Conservation (phyloP, 2,888 invertebrate genomes). For the Tuta absoluta region DNA sequence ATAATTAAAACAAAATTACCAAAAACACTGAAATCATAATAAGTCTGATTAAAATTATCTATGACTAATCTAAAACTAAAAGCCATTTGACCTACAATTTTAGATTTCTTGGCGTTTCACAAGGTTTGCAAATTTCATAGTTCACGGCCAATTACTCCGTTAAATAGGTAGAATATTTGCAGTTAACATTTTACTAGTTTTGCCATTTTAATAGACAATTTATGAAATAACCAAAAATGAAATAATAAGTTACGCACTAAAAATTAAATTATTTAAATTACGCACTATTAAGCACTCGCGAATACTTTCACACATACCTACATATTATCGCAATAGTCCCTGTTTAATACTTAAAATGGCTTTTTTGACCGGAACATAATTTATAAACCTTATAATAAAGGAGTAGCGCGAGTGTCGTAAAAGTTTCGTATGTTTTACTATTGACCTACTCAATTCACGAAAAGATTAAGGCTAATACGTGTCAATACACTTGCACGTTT, state of each 20-base stretch:
- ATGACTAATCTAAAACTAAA: background rate
- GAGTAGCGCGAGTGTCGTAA: background rate
- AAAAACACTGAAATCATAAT: background rate
- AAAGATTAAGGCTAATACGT: background rate
- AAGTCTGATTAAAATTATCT: background rate
- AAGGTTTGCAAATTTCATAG: constrained; percentile 43
- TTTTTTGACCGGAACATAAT: too few relatives aligned
- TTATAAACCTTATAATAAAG: background rate
- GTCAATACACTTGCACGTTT: background rate
- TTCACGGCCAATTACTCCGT: constrained; percentile 42
- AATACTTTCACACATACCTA: too few relatives aligned
- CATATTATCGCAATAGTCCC: too few relatives aligned
- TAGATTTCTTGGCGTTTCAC: constrained; percentile 33
- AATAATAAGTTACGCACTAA: constrained; percentile 6
- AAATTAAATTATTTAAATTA: too few relatives aligned
- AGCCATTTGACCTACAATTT: constrained; percentile 23
- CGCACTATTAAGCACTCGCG: background rate
- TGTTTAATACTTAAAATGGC: too few relatives aligned
- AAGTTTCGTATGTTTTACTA: background rate
- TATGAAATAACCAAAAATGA: constrained; percentile 16
- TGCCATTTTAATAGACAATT: constrained; percentile 1
- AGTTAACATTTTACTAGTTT: constrained; percentile 12
- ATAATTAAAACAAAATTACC: background rate
- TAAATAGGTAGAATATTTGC: constrained; percentile 16
- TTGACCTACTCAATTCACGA: background rate